phyloP scores from a whole-genome alignment of 2,888 invertebrate species.

The Palloptera scutellata region DNA sequence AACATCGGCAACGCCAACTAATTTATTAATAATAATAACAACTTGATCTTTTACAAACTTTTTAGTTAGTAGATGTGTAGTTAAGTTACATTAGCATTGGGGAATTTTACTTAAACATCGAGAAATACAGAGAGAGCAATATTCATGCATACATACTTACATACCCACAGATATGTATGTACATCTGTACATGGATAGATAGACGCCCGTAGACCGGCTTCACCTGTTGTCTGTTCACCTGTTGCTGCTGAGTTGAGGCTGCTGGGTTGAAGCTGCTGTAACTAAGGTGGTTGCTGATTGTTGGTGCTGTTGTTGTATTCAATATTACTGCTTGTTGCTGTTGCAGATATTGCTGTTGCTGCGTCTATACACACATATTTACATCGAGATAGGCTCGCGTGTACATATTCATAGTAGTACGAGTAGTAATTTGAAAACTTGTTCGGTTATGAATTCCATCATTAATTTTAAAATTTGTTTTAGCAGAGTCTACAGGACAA shows the following conservation, averaged over 20 bases:
- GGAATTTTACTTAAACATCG: too few species aligned
- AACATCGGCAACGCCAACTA: slow-evolving; percentile 20
- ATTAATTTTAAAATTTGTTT: slow-evolving; percentile 7
- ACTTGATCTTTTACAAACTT: slow-evolving; percentile 30
- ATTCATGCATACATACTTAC: slow-evolving; percentile 1
- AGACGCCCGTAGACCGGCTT: slow-evolving; percentile 7
- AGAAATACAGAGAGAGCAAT: too few species aligned
- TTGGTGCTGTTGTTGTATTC: neutral
- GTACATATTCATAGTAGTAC: neutral
- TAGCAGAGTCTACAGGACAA: neutral
- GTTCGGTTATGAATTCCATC: slow-evolving; percentile 14
- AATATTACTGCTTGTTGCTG: neutral
- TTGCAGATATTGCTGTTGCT: slow-evolving; percentile 8
- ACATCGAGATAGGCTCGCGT: neutral
- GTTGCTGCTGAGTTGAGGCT: neutral
- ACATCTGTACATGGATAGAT: neutral
- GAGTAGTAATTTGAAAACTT: slow-evolving; percentile 10
- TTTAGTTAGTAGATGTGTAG: slow-evolving; percentile 3
- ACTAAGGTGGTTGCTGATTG: neutral
- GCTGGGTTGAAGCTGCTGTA: slow-evolving; percentile 10
- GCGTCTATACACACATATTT: neutral
- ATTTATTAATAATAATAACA: slow-evolving; percentile 31
- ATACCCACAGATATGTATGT: neutral
- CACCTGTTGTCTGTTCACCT: slow-evolving; percentile 1
- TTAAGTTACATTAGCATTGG: neutral